A percentile compares a stretch with the other conserved stretches of the same genome.
Evolutionary conservation across 2,113 vertebrate species (phyloP).

Genomic region (Antigone vipio): DNA sequence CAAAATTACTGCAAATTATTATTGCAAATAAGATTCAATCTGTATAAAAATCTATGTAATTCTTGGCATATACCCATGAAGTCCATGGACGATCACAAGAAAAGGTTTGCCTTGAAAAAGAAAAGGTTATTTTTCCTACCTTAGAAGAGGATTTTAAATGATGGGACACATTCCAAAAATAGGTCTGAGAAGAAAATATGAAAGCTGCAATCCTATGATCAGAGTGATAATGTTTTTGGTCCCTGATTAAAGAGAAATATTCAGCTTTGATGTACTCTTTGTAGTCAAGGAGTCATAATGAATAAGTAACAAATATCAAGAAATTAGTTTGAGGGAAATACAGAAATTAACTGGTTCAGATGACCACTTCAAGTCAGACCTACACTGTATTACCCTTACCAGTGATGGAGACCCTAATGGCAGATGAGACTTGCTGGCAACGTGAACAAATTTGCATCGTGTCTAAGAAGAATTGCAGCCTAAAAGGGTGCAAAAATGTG

Average conservation of each 20-base stretch:
- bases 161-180: conserved; percentile 11
- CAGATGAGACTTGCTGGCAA: background rate
- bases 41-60: background rate
- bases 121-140: background rate
- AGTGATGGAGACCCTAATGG: background rate
- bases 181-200: background rate
- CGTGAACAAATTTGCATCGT: background rate
- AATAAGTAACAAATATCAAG: conserved; percentile 3
- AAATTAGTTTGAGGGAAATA: background rate
- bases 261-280: conserved; percentile 44
- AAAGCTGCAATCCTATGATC: conserved; percentile 11
- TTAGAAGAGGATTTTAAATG: background rate
- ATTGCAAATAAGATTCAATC: background rate
- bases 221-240: conserved; percentile 22
- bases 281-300: background rate
- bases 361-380: background rate
- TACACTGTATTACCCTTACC: background rate
- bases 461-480: background rate
- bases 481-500: background rate
- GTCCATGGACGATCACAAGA: background rate
- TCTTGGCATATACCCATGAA: background rate
- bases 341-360: background rate
- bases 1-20: background rate
- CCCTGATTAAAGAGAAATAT: conserved; percentile 46
- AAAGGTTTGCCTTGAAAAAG: conserved; percentile 6